Percentiles rank a stretch among this genome's conserved stretches.
phyloP scores from a whole-genome alignment of 2,888 invertebrate species.

The Rugalucina vietnamica region DNA sequence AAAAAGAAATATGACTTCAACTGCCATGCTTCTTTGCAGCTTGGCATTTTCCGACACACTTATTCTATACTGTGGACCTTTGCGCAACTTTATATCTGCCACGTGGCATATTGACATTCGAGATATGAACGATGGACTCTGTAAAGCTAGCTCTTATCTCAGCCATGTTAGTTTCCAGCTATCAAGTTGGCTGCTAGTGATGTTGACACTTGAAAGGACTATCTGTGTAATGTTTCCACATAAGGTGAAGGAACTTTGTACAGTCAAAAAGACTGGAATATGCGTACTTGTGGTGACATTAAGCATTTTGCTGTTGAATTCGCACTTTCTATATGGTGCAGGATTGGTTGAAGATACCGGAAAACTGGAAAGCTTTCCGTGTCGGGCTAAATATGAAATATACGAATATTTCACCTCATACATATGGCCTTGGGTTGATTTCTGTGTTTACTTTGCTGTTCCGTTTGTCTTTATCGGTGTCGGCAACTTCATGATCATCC shows the following conservation, averaged over 20 bases:
- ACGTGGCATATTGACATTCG: background rate
- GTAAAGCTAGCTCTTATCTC: background rate
- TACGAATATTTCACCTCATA: background rate
- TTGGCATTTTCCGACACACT: background rate
- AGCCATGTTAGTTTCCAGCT: background rate
- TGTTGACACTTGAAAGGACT: constrained; percentile 52
- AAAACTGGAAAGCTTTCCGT: background rate
- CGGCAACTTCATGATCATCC: too few relatives aligned
- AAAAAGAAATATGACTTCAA: background rate
- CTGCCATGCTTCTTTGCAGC: background rate
- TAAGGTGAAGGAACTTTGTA: too few relatives aligned
- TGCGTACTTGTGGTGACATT: background rate
- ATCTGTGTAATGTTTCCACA: constrained; percentile 72
- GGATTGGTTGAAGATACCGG: background rate
- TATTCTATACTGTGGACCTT: background rate
- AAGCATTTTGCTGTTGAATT: background rate
- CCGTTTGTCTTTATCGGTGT: too few relatives aligned
- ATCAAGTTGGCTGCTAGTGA: background rate
- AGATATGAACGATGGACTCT: background rate
- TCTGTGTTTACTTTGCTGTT: background rate
- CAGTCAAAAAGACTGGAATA: background rate
- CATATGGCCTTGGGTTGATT: background rate
- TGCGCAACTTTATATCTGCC: background rate
- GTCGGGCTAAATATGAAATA: background rate
- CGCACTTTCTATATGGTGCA: background rate